These are phyloP conservation scores for Drosophila funebris DNA, from an alignment of 1,140 invertebrate genomes.

Conservation along the genomic window DNA sequence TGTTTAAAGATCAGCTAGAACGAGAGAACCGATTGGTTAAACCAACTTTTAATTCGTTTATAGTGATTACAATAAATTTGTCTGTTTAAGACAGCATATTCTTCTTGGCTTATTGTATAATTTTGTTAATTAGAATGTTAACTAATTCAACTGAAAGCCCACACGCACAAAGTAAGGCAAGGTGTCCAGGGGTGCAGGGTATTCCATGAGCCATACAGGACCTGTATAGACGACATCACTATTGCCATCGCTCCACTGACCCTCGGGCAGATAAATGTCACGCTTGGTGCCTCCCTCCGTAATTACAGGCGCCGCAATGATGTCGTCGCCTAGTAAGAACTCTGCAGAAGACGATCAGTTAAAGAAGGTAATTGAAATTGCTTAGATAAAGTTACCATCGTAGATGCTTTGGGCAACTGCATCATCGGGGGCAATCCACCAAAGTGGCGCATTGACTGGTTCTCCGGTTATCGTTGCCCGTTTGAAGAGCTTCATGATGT, in stretches of 20 bases:
- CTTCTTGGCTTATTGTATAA: too few relatives aligned
- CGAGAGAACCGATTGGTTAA: too few relatives aligned
- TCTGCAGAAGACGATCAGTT: conserved; percentile 85
- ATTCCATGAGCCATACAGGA: conserved; percentile 87
- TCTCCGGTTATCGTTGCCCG: conserved; percentile 87
- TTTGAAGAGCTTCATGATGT: conserved; percentile 87
- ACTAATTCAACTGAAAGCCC: conserved; percentile 47
- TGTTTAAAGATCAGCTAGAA: too few relatives aligned
- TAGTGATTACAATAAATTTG: too few relatives aligned
- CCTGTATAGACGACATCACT: conserved; percentile 84
- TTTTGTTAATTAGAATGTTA: neutral
- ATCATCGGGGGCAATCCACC: conserved; percentile 93
- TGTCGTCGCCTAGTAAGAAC: conserved; percentile 91
- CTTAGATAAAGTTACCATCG: conserved; percentile 85
- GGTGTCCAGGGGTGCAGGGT: conserved; percentile 87
- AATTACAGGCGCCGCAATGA: conserved; percentile 94
- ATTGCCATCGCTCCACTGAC: conserved; percentile 88
- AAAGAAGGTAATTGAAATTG: neutral
- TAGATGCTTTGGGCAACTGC: conserved; percentile 87
- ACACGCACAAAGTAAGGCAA: conserved; percentile 87
- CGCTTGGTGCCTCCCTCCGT: conserved; percentile 87
- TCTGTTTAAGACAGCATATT: too few relatives aligned
- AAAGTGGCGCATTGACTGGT: conserved; percentile 94
- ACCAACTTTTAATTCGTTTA: too few relatives aligned
- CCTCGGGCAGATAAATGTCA: conserved; percentile 91